These are phyloP conservation scores for Syngnathus typhle DNA, from an alignment of 2,113 vertebrate species.

Conservation along the genomic window DNA sequence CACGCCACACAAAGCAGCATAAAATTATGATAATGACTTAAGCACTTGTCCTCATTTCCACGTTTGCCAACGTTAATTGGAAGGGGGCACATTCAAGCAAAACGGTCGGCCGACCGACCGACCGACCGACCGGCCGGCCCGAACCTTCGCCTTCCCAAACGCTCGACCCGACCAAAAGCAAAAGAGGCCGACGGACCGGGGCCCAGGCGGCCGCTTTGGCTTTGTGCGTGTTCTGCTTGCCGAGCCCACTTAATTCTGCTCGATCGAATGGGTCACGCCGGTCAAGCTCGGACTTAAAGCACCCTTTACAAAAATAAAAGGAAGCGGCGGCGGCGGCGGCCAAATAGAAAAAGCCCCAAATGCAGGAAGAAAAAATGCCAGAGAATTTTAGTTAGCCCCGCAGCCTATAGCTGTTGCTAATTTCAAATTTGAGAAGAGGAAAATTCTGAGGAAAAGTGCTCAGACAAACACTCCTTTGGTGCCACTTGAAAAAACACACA, in stretches of 20 bases:
- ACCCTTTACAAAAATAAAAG: constrained; percentile 57
- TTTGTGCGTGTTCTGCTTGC: constrained; percentile 51
- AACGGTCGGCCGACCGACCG: constrained; percentile 2
- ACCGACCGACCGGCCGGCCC: too few species aligned
- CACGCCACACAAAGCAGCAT: constrained; percentile 71
- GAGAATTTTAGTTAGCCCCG: too few species aligned
- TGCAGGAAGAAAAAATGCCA: too few species aligned
- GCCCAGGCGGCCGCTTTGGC: constrained; percentile 27
- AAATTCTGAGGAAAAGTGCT: neutral
- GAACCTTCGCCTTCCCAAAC: too few species aligned
- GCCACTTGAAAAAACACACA: neutral
- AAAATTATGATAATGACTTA: constrained; percentile 75
- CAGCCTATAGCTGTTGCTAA: too few species aligned
- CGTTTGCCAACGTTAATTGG: constrained; percentile 53
- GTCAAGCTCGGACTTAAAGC: constrained; percentile 65
- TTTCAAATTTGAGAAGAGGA: neutral
- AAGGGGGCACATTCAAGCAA: constrained; percentile 34
- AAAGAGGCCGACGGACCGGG: constrained; percentile 61
- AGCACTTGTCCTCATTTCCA: constrained; percentile 71
- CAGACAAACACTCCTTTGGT: neutral
- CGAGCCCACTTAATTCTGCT: constrained; percentile 71
- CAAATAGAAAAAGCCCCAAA: constrained; percentile 6
- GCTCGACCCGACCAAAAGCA: constrained; percentile 22
- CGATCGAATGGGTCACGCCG: constrained; percentile 63
- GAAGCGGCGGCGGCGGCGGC: constrained; percentile 33